These are phyloP conservation scores for Ectropis grisescens DNA, from an alignment of 1,140 invertebrate species.

Conservation along the genomic window DNA sequence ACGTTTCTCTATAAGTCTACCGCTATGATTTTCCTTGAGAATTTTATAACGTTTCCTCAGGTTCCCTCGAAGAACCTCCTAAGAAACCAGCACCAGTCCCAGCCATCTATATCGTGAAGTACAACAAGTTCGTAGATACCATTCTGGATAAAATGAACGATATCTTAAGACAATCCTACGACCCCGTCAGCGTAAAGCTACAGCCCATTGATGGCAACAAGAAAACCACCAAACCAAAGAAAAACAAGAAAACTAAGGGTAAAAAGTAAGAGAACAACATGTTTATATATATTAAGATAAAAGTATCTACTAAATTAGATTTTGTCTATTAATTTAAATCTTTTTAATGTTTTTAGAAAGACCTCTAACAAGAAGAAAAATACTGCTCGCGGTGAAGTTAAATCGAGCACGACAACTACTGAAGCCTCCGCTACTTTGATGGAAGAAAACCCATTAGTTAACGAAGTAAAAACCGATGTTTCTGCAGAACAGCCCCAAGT, in stretches of 20 bases:
- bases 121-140: slow-evolving; percentile 86
- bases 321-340: too few species aligned
- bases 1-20: too few species aligned
- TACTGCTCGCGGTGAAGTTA: slow-evolving; percentile 28
- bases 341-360: slow-evolving; percentile 53
- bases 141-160: slow-evolving; percentile 84
- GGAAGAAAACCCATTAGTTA: slow-evolving; percentile 22
- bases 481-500: slow-evolving; percentile 25
- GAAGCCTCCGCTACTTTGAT: slow-evolving; percentile 24
- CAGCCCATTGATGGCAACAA: slow-evolving; percentile 72
- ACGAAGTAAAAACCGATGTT: slow-evolving; percentile 21
- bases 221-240: slow-evolving; percentile 57
- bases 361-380: slow-evolving; percentile 48
- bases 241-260: slow-evolving; percentile 57
- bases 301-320: too few species aligned
- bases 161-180: slow-evolving; percentile 81
- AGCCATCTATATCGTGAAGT: slow-evolving; percentile 80
- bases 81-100: slow-evolving; percentile 68
- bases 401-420: slow-evolving; percentile 14
- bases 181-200: slow-evolving; percentile 86
- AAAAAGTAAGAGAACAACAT: slow-evolving; percentile 34
- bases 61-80: slow-evolving; percentile 36
- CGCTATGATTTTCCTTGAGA: too few species aligned
- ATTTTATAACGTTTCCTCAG: too few species aligned
- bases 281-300: too few species aligned